Base-by-base conservation (phyloP, 2,797 vertebrate genomes). In the Mus caroli region DNA sequence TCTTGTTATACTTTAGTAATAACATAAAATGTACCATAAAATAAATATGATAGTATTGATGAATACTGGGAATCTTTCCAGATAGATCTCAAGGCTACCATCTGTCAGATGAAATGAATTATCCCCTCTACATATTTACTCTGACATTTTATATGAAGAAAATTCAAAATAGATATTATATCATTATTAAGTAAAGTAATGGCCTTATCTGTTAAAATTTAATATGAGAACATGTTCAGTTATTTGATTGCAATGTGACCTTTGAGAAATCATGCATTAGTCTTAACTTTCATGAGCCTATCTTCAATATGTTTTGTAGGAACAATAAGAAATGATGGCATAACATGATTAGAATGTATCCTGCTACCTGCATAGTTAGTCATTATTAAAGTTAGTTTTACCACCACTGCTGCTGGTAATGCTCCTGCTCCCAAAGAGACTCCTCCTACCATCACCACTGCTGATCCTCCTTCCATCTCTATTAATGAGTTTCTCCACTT, bases 121-220 rank as follows among this genome's bases (percentile, higher is more conserved):
- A 73, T 82, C 34, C 31, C 37, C 2, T 82, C 14, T 58, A 84
- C 2, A 85, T 8, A n/a, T 60, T 90, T 78, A 13, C 56, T 20
- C 24, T 82, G 5, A 67, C 5, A 22, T 89, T 96, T 54, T 77
- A n/a, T 73, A 46, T 86, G 6, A 46, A 88, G 67, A 86, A 6
- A 67, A 14, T 96, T 92, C n/a, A 80, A 14, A 69, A 40, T 24
- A 71, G 2, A 22, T 79, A 62, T 1, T 73, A 7, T 11, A 79
- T 37, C 54, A 2, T 75, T n/a, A n/a, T 62, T 92, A 88, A 83
- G 13, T 52, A 60, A 93, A 84, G 90, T 50, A 90, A 20, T 17
- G 83, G 80, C 8, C 52, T 5, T 73, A 87, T 78, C 13, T 78
- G 43, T 60, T 20, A 76, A 86, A 86, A 87, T 82, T 86, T 88